A percentile compares a stretch with the other conserved stretches of the same genome.
These are phyloP conservation scores for Falco novaeseelandiae DNA, from an alignment of 2,797 vertebrate species.

Conservation along the genomic window DNA sequence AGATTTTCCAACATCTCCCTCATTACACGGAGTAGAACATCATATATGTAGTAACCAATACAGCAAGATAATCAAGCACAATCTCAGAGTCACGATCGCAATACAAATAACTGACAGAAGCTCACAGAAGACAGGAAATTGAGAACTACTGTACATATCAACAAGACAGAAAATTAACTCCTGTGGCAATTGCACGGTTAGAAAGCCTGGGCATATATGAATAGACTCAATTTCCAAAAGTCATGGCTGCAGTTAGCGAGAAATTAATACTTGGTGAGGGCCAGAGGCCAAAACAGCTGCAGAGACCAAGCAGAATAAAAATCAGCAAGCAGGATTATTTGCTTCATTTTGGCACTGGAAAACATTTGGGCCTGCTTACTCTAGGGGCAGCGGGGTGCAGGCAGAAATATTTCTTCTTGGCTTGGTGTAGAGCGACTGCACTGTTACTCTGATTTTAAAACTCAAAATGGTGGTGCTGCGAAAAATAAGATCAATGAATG, in stretches of 20 bases:
- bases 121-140: neutral
- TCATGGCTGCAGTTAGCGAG: neutral
- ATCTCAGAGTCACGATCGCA: neutral
- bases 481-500: neutral
- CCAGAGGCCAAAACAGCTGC: neutral
- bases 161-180: neutral
- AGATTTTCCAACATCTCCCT: neutral
- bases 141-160: neutral
- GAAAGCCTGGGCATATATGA: neutral
- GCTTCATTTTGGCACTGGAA: neutral
- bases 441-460: neutral
- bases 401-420: neutral
- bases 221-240: neutral
- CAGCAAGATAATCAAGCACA: neutral
- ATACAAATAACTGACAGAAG: neutral
- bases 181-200: neutral
- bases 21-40: neutral
- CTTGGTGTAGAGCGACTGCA: neutral
- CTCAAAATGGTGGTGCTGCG: neutral
- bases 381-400: neutral
- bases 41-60: neutral
- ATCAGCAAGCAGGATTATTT: neutral
- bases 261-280: neutral
- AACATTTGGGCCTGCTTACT: neutral
- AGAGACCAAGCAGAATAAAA: neutral